phyloP scores from a whole-genome alignment of 2,113 vertebrate genomes.

The Siphamia tubifer region DNA sequence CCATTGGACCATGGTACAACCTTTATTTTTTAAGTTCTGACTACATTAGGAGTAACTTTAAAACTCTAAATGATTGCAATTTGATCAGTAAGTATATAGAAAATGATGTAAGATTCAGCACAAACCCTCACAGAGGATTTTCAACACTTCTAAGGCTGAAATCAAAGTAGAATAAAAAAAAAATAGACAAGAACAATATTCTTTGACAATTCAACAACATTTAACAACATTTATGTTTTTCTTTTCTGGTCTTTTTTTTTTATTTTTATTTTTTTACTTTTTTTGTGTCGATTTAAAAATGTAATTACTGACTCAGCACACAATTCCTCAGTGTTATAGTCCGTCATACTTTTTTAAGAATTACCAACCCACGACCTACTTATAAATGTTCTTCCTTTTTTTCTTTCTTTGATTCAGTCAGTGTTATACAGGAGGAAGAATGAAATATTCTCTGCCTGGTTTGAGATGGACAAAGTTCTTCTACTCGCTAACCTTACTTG shows the following conservation, averaged over 20 bases:
- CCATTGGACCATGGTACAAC: too few species aligned
- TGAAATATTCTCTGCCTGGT: neutral
- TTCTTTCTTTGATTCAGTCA: constrained; percentile 7
- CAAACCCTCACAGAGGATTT: too few species aligned
- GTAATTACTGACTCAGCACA: constrained; percentile 12
- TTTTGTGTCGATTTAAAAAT: neutral
- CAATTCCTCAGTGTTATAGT: neutral
- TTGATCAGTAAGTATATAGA: too few species aligned
- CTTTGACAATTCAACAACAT: neutral
- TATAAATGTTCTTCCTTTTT: neutral
- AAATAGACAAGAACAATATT: neutral
- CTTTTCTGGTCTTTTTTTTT: neutral
- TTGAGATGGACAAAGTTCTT: neutral
- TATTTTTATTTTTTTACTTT: too few species aligned
- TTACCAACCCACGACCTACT: neutral
- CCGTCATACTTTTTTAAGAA: neutral
- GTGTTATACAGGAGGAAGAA: neutral
- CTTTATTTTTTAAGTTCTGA: too few species aligned
- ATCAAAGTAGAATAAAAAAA: too few species aligned
- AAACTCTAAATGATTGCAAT: too few species aligned
- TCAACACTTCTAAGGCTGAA: too few species aligned
- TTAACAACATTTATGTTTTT: neutral
- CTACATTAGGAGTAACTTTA: too few species aligned
- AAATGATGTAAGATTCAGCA: too few species aligned
- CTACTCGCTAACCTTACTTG: neutral